Percentiles rank a stretch among this genome's conserved stretches.
These are phyloP conservation scores for Craterocephalus amniculus DNA, from an alignment of 2,797 vertebrate genomes.

Conservation along the genomic window DNA sequence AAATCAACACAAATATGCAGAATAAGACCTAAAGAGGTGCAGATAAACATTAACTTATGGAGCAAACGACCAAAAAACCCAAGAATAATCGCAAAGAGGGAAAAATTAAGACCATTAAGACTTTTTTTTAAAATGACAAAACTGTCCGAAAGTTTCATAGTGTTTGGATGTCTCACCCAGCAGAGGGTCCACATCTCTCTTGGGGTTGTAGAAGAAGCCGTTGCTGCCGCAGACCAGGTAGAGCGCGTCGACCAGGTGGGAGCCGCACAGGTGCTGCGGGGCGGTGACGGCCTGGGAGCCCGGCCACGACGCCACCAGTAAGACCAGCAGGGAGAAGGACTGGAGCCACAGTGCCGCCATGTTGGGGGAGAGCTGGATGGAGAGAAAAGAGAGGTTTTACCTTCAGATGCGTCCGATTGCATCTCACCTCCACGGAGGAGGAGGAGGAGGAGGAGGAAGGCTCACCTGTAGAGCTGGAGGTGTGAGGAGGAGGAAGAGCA, in stretches of 20 bases:
- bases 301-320: conserved; percentile 70
- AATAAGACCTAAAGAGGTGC: not conserved
- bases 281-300: conserved; percentile 66
- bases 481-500: conserved; percentile 36
- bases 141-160: too few relatives aligned
- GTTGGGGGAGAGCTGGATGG: conserved; percentile 76
- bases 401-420: too few relatives aligned
- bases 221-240: conserved; percentile 89
- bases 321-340: conserved; percentile 79
- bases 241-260: conserved; percentile 91
- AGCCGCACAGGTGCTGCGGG: conserved; percentile 89
- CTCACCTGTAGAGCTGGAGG: conserved; percentile 7
- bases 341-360: conserved; percentile 90
- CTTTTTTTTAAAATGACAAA: too few relatives aligned
- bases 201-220: conserved; percentile 90
- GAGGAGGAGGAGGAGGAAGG: not conserved
- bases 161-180: conserved; percentile 77
- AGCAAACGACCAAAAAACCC: too few relatives aligned
- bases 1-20: too few relatives aligned
- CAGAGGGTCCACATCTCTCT: conserved; percentile 81
- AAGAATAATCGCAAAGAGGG: too few relatives aligned
- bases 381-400: too few relatives aligned
- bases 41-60: not conserved
- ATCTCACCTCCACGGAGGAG: too few relatives aligned
- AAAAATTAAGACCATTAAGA: too few relatives aligned